Percentiles rank a stretch among this genome's conserved stretches.
phyloP scores from a whole-genome alignment of 2,797 vertebrate species.

The Amniataba percoides region DNA sequence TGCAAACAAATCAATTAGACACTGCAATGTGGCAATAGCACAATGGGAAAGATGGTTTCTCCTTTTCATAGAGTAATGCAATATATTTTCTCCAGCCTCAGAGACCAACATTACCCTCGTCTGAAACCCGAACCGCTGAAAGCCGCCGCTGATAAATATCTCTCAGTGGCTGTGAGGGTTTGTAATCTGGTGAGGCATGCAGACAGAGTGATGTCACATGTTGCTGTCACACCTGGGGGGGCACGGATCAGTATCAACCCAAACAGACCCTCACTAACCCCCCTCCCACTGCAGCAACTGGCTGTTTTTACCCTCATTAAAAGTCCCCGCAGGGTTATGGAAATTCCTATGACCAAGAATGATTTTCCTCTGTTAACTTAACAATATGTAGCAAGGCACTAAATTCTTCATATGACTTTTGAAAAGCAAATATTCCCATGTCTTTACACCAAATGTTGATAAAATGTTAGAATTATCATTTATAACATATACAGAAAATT shows the following conservation, averaged over 20 bases:
- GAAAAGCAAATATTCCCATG: neutral
- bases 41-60: slow-evolving; percentile 13
- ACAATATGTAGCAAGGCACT: slow-evolving; percentile 16
- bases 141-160: slow-evolving; percentile 63
- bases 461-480: slow-evolving; percentile 1
- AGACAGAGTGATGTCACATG: slow-evolving; percentile 76
- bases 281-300: slow-evolving; percentile 28
- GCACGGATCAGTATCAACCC: slow-evolving; percentile 67
- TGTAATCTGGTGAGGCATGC: slow-evolving; percentile 70
- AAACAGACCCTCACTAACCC: slow-evolving; percentile 69
- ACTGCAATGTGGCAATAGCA: neutral
- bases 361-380: slow-evolving; percentile 18
- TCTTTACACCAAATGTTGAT: neutral
- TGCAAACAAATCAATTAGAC: slow-evolving; percentile 1
- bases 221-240: slow-evolving; percentile 64
- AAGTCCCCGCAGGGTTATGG: slow-evolving; percentile 21
- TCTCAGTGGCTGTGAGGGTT: slow-evolving; percentile 56
- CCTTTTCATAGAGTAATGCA: slow-evolving; percentile 6
- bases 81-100: slow-evolving; percentile 7
- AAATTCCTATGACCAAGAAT: slow-evolving; percentile 24
- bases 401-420: slow-evolving; percentile 1
- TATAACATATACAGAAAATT: neutral
- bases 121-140: slow-evolving; percentile 56
- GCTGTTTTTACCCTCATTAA: slow-evolving; percentile 4
- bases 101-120: slow-evolving; percentile 12